These are phyloP conservation scores for Megalops atlanticus DNA, from an alignment of 2,113 vertebrate genomes.

Conservation along the genomic window DNA sequence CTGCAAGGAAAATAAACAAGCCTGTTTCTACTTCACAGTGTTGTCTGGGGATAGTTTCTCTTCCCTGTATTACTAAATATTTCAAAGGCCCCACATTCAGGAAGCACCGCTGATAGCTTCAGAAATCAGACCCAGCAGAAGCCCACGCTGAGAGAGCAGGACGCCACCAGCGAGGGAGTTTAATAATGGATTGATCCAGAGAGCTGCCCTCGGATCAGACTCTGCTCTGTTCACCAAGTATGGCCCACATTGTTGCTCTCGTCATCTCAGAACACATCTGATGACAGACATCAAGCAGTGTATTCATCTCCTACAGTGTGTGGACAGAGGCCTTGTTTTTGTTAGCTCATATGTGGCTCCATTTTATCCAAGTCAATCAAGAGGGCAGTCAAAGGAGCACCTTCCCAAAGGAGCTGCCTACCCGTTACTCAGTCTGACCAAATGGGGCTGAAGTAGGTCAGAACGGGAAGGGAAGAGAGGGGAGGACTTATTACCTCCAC, in stretches of 20 bases:
- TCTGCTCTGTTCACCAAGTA: not conserved
- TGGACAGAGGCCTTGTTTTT: no score
- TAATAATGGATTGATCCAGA: constrained; percentile 38
- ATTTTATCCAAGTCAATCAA: no score
- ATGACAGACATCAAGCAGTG: not conserved
- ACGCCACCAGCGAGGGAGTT: not conserved
- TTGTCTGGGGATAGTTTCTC: not conserved
- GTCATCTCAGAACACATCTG: not conserved
- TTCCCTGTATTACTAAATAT: not conserved
- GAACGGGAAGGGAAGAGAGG: no score
- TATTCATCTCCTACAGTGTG: no score
- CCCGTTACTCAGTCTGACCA: no score
- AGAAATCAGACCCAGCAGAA: not conserved
- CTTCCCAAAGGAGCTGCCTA: no score
- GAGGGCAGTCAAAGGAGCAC: no score
- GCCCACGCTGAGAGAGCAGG: not conserved
- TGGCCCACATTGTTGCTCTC: not conserved
- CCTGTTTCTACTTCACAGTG: not conserved
- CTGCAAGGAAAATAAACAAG: not conserved
- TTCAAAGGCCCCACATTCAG: not conserved
- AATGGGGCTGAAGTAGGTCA: no score
- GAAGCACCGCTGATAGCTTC: not conserved
- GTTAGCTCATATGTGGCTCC: no score
- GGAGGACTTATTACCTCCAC: no score
- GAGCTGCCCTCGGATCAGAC: not conserved